These are phyloP conservation scores for Cybosia mesomella DNA, from an alignment of 2,888 invertebrate genomes.

Conservation along the genomic window DNA sequence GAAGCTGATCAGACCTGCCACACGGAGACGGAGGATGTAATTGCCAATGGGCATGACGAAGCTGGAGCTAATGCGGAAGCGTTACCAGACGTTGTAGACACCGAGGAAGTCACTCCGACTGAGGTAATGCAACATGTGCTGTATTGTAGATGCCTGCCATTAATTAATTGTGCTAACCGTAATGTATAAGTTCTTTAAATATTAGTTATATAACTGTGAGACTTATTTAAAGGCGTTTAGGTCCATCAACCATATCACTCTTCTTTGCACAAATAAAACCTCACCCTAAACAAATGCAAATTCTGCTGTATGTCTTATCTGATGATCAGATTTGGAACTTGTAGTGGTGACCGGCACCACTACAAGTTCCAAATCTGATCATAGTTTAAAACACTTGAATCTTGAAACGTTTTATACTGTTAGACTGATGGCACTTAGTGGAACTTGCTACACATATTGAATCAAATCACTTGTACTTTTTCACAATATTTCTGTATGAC, in stretches of 20 bases:
- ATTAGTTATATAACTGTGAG: neutral
- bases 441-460: no score
- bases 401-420: no score
- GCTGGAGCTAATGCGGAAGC: slow-evolving; percentile 65
- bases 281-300: neutral
- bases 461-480: no score
- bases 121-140: slow-evolving; percentile 84
- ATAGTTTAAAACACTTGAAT: no score
- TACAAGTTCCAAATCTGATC: neutral
- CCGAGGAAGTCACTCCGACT: slow-evolving; percentile 82
- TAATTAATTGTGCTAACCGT: slow-evolving; percentile 75
- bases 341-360: neutral
- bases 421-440: no score
- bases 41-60: slow-evolving; percentile 55
- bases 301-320: neutral
- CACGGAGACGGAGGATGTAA: slow-evolving; percentile 62
- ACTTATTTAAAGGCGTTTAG: neutral
- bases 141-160: slow-evolving; percentile 82
- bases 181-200: slow-evolving; percentile 43
- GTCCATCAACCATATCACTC: neutral
- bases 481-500: no score
- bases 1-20: slow-evolving; percentile 93
- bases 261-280: neutral
- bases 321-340: no score
- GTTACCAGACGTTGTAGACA: slow-evolving; percentile 82